Evolutionary conservation across 1,140 invertebrate species (phyloP).

Genomic region (Yoshiicerus persimilis): DNA sequence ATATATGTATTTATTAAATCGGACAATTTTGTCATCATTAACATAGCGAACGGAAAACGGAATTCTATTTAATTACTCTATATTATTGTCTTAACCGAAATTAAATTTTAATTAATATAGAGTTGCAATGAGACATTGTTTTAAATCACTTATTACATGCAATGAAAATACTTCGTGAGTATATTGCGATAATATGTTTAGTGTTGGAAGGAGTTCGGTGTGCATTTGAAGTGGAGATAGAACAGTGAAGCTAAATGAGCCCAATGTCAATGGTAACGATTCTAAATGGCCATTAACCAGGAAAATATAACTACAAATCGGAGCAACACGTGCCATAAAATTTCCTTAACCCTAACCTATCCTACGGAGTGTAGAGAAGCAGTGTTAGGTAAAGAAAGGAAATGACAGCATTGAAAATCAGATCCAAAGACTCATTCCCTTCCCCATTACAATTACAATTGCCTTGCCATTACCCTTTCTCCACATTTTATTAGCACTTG

Average conservation of each 20-base stretch:
- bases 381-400: conserved; percentile 5
- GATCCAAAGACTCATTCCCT: conserved; percentile 11
- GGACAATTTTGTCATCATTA: too few relatives aligned
- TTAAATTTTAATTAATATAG: too few relatives aligned
- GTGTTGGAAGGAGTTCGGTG: not conserved
- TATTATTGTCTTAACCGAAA: too few relatives aligned
- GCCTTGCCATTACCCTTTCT: conserved; percentile 21
- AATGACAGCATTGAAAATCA: conserved; percentile 22
- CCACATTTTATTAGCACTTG: conserved; percentile 22
- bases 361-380: not conserved
- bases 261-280: not conserved
- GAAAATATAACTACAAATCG: conserved; percentile 12
- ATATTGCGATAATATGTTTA: too few relatives aligned
- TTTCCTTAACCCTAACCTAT: conserved; percentile 14
- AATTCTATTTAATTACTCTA: too few relatives aligned
- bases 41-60: too few relatives aligned
- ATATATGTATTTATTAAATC: too few relatives aligned
- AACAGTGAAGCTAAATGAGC: not conserved
- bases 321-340: conserved; percentile 15
- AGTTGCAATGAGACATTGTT: too few relatives aligned
- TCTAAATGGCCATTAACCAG: not conserved
- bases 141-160: too few relatives aligned
- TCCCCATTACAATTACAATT: conserved; percentile 17
- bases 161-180: too few relatives aligned
- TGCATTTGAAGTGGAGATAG: not conserved